Evolutionary conservation across 2,888 invertebrate genomes (phyloP), one percentile per base, ranked within the genome.

Genomic region (Pandemis corylana): DNA sequence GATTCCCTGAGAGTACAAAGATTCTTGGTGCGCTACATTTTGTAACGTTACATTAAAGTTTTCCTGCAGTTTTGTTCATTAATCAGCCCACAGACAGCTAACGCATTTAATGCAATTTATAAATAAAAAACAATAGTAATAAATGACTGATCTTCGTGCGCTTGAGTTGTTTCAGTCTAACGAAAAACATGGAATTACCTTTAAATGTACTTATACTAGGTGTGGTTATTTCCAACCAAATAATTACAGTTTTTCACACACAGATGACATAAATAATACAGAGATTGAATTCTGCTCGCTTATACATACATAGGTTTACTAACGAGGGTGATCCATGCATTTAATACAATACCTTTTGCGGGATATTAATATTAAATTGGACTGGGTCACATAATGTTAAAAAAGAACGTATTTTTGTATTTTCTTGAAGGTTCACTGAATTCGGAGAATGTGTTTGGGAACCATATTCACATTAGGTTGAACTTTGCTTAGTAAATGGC

Each of bases 51-150:
- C 28, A 61, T 53, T 44, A 61, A 70, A 66, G 61, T 68, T 66
- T 51, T 46, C 36, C 20, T 36, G 59, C 66, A 36, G 66, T 69
- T n/a, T 36, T 71, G 12, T 28, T 64, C 2, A n/a, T 42, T 7
- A 53, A 64, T 46, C 75, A 71, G 62, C 71, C 75, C 44, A 66
- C 70, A 65, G 61, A 68, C 80, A 79, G 77, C 79, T 79, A 80
- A 83, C 82, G 82, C 78, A 79, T 82, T 83, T 79, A 76, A 82
- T 80, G 78, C 77, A 78, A 78, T 80, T 69, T 73, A 78, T 78
- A 78, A 82, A 49, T 71, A 67, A 71, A 69, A 59, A 64, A 62
- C 44, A 65, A 36, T 69, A 68, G 62, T 20, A 41, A 62, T 72
- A 56, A 67, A 61, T 72, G 42, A 72, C 72, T 53, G 67, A 68